Evolutionary conservation across 2,888 invertebrate species (phyloP).

Genomic region (Theretra japonica): DNA sequence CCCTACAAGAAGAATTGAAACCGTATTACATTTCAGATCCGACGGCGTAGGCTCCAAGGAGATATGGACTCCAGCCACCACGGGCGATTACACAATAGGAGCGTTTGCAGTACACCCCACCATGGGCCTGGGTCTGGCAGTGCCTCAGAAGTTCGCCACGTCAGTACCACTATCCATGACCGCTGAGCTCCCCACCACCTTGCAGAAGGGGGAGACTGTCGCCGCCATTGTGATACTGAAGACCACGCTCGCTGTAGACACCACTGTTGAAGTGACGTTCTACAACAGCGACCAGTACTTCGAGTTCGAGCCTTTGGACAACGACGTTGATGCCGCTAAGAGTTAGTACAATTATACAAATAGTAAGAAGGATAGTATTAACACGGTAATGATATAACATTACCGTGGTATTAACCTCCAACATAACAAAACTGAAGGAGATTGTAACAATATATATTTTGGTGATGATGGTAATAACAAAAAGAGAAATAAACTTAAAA

Average conservation of each 20-base stretch:
- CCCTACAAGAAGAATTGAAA: too few relatives aligned
- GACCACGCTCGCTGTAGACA: slow-evolving; percentile 92
- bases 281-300: slow-evolving; percentile 92
- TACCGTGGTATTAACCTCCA: too few relatives aligned
- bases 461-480: too few relatives aligned
- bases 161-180: slow-evolving; percentile 90
- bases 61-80: slow-evolving; percentile 67
- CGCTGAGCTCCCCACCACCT: slow-evolving; percentile 93
- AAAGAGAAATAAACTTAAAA: too few relatives aligned
- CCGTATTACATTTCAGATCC: slow-evolving; percentile 47
- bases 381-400: too few relatives aligned
- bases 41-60: slow-evolving; percentile 74
- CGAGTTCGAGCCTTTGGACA: slow-evolving; percentile 91
- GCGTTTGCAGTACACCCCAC: slow-evolving; percentile 79
- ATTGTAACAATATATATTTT: too few relatives aligned
- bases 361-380: too few relatives aligned
- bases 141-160: slow-evolving; percentile 66
- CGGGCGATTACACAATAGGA: slow-evolving; percentile 70
- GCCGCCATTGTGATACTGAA: slow-evolving; percentile 94
- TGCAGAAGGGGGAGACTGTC: slow-evolving; percentile 95
- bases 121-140: slow-evolving; percentile 71
- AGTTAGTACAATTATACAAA: slow-evolving; percentile 82
- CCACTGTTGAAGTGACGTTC: slow-evolving; percentile 92
- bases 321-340: slow-evolving; percentile 88
- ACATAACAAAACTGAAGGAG: too few relatives aligned